phyloP scores from a whole-genome alignment of 2,113 vertebrate species.

The Oryzias javanicus region DNA sequence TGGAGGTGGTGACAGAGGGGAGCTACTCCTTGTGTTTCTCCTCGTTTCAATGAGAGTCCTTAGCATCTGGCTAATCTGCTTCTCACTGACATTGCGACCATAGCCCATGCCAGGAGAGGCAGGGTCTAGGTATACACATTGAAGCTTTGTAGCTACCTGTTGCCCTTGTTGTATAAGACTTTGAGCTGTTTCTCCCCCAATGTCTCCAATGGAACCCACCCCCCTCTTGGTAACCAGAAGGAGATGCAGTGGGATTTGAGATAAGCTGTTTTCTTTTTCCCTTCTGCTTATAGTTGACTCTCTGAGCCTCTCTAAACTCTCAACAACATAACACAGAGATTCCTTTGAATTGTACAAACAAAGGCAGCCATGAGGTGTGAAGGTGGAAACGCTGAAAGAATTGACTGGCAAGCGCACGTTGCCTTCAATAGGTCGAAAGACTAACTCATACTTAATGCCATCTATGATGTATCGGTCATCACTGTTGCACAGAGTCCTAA shows the following conservation, averaged over 20 bases:
- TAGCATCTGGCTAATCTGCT: slow-evolving; percentile 88
- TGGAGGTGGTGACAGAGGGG: slow-evolving; percentile 72
- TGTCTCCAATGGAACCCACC: slow-evolving; percentile 81
- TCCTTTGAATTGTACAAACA: slow-evolving; percentile 98
- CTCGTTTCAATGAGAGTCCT: slow-evolving; percentile 87
- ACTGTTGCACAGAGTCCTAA: slow-evolving; percentile 90
- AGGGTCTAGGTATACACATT: slow-evolving; percentile 89
- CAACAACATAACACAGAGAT: slow-evolving; percentile 90
- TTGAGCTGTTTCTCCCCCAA: slow-evolving; percentile 90
- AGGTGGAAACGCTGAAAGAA: slow-evolving; percentile 93
- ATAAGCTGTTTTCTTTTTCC: slow-evolving; percentile 84
- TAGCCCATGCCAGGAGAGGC: slow-evolving; percentile 87
- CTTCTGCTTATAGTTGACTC: slow-evolving; percentile 84
- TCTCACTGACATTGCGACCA: slow-evolving; percentile 89
- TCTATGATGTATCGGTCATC: slow-evolving; percentile 92
- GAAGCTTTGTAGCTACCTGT: slow-evolving; percentile 87
- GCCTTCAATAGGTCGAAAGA: slow-evolving; percentile 92
- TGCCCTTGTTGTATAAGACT: slow-evolving; percentile 91
- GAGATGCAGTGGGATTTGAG: slow-evolving; percentile 84
- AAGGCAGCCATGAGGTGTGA: slow-evolving; percentile 92
- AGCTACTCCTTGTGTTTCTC: slow-evolving; percentile 78
- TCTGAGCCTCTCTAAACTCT: slow-evolving; percentile 91
- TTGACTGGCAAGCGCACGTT: slow-evolving; percentile 95
- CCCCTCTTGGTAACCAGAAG: slow-evolving; percentile 90
- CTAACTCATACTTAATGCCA: slow-evolving; percentile 91